Evolutionary conservation across 1,140 invertebrate genomes (phyloP), one percentile per base, ranked within the genome.

Genomic region (Caerostris darwini): DNA sequence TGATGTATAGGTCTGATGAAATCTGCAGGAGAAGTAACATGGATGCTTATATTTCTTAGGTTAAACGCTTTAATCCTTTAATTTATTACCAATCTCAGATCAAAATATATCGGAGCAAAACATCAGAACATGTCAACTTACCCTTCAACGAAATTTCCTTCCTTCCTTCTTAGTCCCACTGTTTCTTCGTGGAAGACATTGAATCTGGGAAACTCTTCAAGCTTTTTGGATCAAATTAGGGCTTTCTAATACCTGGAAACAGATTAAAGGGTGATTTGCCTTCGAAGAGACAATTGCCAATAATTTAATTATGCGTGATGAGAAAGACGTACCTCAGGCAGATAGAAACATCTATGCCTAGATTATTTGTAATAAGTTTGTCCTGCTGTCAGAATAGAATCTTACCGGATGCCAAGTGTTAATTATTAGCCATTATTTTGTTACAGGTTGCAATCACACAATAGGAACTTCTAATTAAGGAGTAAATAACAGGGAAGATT

Each of bases 271-370:
- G 17, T 58, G 82, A 19, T 83, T 57, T 57, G 54, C 1, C 8
- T 6, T 14, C n/a, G n/a, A 6, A 17, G 54, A 14, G 59, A 64
- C 54, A 88, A 88, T 88, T 88, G 86, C 10, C 17, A 64, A 64
- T 50, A 88, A 88, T 88, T 88, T 61, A 88, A 88, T 88, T 64
- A 88, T 64, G 19, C 14, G 50, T 57, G 54, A 19, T 57, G 82
- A 12, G 10, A 58, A 56, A 83, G 53, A 56, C 82, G 54, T 34
- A 7, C 54, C 50, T 77, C 19, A 53, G 3, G 12, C 71, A 4
- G 71, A 77, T 34, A 77, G 17, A 77, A 12, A 19, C 6, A 12
- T 7, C 34, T 77, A 14, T 77, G 34, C 34, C 10, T 50, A 77
- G 71, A 12, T 34, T 8, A 77, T 77, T 34, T 34, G 14, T 5